Percentiles rank a stretch among this genome's conserved stretches.
These are phyloP conservation scores for Hylaeus anthracinus DNA, from an alignment of 1,140 invertebrate genomes.

Conservation along the genomic window DNA sequence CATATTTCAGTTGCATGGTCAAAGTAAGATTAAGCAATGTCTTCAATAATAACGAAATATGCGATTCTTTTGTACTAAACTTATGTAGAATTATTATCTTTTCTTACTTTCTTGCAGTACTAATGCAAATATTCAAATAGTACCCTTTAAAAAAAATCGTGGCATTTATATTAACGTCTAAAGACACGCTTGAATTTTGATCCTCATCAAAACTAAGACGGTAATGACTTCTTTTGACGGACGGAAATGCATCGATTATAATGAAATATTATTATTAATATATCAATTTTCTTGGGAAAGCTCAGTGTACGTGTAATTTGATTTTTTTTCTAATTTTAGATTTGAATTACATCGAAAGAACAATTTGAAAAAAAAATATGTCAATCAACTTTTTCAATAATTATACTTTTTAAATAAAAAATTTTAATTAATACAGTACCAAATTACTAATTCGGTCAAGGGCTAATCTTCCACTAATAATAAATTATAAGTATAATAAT, in stretches of 20 bases:
- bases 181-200: not conserved
- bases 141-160: not conserved
- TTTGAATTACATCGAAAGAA: constrained; percentile 29
- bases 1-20: not conserved
- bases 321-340: constrained; percentile 10
- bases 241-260: constrained; percentile 26
- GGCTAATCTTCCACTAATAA: constrained; percentile 22
- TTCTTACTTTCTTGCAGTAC: not conserved
- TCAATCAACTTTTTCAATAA: not conserved
- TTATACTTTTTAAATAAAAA: constrained; percentile 12
- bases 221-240: constrained; percentile 19
- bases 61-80: constrained; percentile 27
- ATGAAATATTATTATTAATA: constrained; percentile 29
- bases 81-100: constrained; percentile 12
- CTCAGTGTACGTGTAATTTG: not conserved
- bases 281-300: constrained; percentile 9
- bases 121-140: not conserved
- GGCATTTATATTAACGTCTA: constrained; percentile 12
- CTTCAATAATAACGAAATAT: constrained; percentile 23
- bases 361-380: not conserved
- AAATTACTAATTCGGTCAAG: constrained; percentile 33
- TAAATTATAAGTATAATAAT: constrained; percentile 39
- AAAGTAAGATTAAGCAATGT: not conserved
- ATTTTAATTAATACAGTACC: constrained; percentile 1
- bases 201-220: constrained; percentile 10